Evolutionary conservation across 2,797 vertebrate genomes (phyloP).

Genomic region (Monodelphis domestica): DNA sequence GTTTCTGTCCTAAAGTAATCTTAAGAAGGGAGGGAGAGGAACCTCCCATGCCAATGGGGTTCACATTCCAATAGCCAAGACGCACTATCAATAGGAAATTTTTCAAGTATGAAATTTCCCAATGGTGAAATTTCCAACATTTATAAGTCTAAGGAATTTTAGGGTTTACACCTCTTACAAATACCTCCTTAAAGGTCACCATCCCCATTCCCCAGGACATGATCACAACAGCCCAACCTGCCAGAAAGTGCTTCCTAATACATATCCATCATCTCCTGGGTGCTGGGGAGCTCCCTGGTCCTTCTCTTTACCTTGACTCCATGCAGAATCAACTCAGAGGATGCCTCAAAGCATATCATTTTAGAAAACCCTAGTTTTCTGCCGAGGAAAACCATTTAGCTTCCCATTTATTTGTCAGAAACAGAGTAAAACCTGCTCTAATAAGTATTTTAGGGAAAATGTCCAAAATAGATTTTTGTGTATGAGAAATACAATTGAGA

Average conservation of each 20-base stretch:
- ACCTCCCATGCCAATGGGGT: too few relatives aligned
- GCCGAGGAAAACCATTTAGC: neutral
- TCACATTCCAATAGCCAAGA: too few relatives aligned
- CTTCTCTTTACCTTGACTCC: neutral
- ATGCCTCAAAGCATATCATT: too few relatives aligned
- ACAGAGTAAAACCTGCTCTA: neutral
- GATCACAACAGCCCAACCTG: too few relatives aligned
- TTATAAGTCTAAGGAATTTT: too few relatives aligned
- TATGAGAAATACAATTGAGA: neutral
- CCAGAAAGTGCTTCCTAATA: too few relatives aligned
- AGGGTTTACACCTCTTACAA: conserved; percentile 75
- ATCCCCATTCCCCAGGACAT: conserved; percentile 35
- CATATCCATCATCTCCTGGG: neutral
- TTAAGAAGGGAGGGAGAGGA: too few relatives aligned
- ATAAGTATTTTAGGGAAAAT: neutral
- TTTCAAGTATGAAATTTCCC: too few relatives aligned
- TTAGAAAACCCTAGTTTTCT: neutral
- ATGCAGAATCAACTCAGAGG: neutral
- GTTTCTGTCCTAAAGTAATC: too few relatives aligned
- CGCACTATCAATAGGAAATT: too few relatives aligned
- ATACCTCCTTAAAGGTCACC: conserved; percentile 60
- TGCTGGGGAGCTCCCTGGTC: too few relatives aligned
- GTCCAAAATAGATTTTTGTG: neutral
- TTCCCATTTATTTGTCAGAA: neutral
- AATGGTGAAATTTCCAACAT: too few relatives aligned